Evolutionary conservation across 2,888 invertebrate genomes (phyloP).

Genomic region (Drosophila monieri): DNA sequence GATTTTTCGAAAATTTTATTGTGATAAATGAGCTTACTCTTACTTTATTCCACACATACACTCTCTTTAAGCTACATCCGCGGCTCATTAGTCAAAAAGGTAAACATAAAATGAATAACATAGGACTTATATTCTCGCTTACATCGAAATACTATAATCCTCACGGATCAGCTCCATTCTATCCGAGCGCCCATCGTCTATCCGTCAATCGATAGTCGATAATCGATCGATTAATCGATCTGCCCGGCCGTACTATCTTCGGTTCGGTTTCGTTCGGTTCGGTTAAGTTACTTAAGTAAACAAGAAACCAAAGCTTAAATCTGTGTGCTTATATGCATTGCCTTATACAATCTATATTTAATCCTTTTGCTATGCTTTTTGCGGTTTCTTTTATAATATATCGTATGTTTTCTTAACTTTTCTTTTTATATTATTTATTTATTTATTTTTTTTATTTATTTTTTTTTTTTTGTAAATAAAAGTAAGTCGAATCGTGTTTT

Average conservation of each 20-base stretch:
- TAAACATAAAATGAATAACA: conserved; percentile 72
- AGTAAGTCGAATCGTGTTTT: conserved; percentile 10
- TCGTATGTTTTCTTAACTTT: conserved; percentile 15
- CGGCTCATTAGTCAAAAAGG: conserved; percentile 48
- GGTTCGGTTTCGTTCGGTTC: conserved; percentile 7
- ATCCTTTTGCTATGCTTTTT: not conserved
- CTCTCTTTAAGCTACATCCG: conserved; percentile 52
- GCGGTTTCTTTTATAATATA: conserved; percentile 15
- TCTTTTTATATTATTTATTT: not conserved
- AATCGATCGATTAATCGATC: not conserved
- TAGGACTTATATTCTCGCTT: conserved; percentile 63
- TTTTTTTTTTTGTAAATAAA: conserved; percentile 24
- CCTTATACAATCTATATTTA: conserved; percentile 7
- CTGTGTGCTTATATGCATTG: conserved; percentile 16
- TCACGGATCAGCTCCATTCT: conserved; percentile 4
- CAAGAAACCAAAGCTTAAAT: conserved; percentile 43
- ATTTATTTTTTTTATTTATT: no score
- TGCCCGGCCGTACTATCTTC: not conserved
- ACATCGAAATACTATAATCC: conserved; percentile 64
- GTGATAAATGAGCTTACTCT: conserved; percentile 53
- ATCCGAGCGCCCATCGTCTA: not conserved
- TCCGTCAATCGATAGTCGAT: not conserved
- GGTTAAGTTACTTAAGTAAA: conserved; percentile 32
- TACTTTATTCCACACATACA: conserved; percentile 36
- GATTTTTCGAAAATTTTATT: conserved; percentile 36